Base-by-base conservation (phyloP, 2,888 invertebrate species). In the Lottia gigantea region DNA sequence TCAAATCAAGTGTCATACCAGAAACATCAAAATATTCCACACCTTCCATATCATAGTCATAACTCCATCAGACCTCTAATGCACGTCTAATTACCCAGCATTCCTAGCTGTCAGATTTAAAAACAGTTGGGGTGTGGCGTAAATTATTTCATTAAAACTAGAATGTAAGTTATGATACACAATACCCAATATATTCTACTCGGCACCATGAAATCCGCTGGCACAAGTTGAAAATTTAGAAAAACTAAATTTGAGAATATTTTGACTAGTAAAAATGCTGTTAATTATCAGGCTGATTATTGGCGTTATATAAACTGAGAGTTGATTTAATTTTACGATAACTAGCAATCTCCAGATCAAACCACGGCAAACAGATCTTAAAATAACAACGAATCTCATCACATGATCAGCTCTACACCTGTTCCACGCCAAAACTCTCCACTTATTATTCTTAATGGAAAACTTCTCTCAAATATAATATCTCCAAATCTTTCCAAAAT, bases 191-290 rank as follows among this genome's bases (percentile, higher is more conserved):
- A 40, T 4, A 40, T 40, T 40, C 7, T 1, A 40, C 40, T 40
- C 40, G 40, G 11, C 40, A 40, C 40, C 8, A 55, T 2, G 55
- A 12, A 55, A 19, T 4, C 23, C 19, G 55, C 55, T 55, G 55
- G 55, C 55, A 55, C 55, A 55, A 55, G 55, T 55, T 23, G 55
- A 55, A 19, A 55, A 23, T 2, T 23, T 19, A 23, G 23, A 55
- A 55, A 55, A 55, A 55, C 19, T 19, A 23, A 55, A 55, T 19
- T 55, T 19, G 19, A 23, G 55, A 55, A 23, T 55, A 23, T 55
- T 55, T 55, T 55, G 55, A 55, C 55, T 55, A 8, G 19, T 19
- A 55, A 55, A 55, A 55, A 55, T 55, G 1, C 55, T 55, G 55
- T 55, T 55, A 55, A 55, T 55, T 55, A 55, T 14, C 12, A 23